Evolutionary conservation across 2,113 vertebrate species (phyloP).

Genomic region (mouse (Mus musculus)): DNA sequence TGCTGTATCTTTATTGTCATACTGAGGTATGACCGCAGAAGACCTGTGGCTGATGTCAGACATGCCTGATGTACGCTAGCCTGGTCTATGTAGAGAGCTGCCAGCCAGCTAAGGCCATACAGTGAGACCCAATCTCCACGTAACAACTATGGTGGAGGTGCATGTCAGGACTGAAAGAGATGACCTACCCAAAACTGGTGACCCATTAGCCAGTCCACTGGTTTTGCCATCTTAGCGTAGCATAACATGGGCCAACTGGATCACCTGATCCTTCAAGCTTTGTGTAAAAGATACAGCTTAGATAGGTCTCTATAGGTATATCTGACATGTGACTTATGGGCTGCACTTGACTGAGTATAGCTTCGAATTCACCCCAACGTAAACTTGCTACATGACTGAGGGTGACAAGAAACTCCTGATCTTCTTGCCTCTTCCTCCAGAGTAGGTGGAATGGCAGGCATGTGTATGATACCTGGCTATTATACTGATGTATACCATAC

Average conservation of each 20-base stretch:
- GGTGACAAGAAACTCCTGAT: neutral
- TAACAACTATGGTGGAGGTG: neutral
- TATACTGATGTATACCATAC: neutral
- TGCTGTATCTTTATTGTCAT: neutral
- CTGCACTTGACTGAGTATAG: neutral
- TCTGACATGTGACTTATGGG: too few species aligned
- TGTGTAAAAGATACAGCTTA: neutral
- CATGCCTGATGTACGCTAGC: neutral
- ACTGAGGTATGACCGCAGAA: neutral
- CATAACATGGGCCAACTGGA: neutral
- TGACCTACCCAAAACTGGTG: fast-evolving
- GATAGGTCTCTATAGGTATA: neutral
- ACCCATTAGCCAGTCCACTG: neutral
- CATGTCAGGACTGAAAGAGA: neutral
- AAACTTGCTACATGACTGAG: neutral
- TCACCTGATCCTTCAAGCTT: neutral
- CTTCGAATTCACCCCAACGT: neutral
- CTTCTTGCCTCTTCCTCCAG: neutral
- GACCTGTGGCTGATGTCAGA: neutral
- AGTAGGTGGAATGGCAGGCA: neutral
- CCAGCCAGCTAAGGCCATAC: neutral
- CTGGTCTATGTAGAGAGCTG: neutral
- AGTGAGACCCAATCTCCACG: neutral
- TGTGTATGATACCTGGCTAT: neutral
- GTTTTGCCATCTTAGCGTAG: neutral